Evolutionary conservation across 2,888 invertebrate species (phyloP).

Genomic region (Pachliopta kotzebuea): DNA sequence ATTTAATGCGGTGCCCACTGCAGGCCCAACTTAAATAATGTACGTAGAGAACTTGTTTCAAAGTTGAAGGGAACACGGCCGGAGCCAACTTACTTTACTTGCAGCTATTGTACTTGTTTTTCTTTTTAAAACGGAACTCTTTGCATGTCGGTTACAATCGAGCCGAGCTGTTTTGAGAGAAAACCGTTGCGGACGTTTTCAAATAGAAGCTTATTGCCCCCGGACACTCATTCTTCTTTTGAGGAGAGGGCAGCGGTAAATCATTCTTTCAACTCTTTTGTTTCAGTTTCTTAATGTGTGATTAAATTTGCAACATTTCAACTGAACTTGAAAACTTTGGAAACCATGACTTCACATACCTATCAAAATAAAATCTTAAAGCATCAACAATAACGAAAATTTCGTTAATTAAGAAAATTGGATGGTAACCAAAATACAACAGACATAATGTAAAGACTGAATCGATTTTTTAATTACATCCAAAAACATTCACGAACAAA

Average conservation of each 20-base stretch:
- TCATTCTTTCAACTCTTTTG: slow-evolving; percentile 54
- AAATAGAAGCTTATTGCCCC: slow-evolving; percentile 64
- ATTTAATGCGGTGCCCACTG: slow-evolving; percentile 64
- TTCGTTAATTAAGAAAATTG: too few species aligned
- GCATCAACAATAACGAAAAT: too few species aligned
- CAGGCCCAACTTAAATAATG: slow-evolving; percentile 69
- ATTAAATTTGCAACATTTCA: neutral
- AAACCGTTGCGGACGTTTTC: slow-evolving; percentile 63
- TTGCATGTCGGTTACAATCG: slow-evolving; percentile 66
- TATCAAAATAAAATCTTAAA: too few species aligned
- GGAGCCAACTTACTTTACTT: slow-evolving; percentile 62
- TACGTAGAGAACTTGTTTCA: slow-evolving; percentile 67
- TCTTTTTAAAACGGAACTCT: slow-evolving; percentile 62
- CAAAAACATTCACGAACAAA: too few species aligned
- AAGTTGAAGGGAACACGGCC: slow-evolving; percentile 50
- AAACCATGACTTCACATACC: slow-evolving; percentile 65
- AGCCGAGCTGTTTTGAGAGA: slow-evolving; percentile 60
- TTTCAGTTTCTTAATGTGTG: slow-evolving; percentile 1
- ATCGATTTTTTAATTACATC: too few species aligned
- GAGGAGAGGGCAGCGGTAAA: slow-evolving; percentile 33
- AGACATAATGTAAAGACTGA: too few species aligned
- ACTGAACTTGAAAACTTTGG: slow-evolving; percentile 41
- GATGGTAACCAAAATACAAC: too few species aligned
- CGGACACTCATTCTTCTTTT: slow-evolving; percentile 55
- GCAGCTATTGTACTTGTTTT: slow-evolving; percentile 59